A percentile compares a stretch with the other conserved stretches of the same genome.
Conservation (phyloP, 2,113 vertebrate species). For the Toxostoma redivivum region DNA sequence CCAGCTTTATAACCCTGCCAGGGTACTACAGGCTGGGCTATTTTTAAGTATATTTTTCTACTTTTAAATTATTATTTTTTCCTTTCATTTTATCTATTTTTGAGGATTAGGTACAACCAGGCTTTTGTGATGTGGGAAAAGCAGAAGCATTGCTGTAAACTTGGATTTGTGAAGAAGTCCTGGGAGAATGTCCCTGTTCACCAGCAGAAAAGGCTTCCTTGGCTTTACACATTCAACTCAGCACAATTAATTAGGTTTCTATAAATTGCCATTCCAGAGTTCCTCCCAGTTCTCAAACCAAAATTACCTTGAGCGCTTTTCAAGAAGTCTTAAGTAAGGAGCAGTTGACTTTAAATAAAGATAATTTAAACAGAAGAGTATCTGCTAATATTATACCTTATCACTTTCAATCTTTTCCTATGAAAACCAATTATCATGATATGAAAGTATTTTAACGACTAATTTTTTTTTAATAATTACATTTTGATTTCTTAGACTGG, state of each 20-base stretch:
- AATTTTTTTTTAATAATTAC: not conserved
- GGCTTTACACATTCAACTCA: not conserved
- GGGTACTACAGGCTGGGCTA: rapidly evolving
- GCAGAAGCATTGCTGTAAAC: not conserved
- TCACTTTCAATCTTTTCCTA: not conserved
- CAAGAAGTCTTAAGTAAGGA: not conserved
- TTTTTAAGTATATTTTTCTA: not conserved
- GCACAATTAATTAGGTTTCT: not conserved
- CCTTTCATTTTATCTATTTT: not conserved
- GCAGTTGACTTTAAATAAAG: not conserved
- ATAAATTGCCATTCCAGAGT: not conserved
- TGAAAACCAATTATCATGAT: not conserved
- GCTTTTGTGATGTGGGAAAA: not conserved
- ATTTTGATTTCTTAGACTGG: not conserved
- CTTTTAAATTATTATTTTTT: not conserved
- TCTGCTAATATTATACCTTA: not conserved
- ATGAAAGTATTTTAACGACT: not conserved
- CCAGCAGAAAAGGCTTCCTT: not conserved
- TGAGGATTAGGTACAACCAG: not conserved
- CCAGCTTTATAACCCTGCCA: not conserved
- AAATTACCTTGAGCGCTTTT: not conserved
- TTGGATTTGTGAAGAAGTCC: not conserved
- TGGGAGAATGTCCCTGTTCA: not conserved
- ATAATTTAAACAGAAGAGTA: not conserved
- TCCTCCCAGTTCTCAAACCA: not conserved